These are phyloP conservation scores for Propsilocerus akamusi DNA, from an alignment of 1,140 invertebrate genomes.

Conservation along the genomic window DNA sequence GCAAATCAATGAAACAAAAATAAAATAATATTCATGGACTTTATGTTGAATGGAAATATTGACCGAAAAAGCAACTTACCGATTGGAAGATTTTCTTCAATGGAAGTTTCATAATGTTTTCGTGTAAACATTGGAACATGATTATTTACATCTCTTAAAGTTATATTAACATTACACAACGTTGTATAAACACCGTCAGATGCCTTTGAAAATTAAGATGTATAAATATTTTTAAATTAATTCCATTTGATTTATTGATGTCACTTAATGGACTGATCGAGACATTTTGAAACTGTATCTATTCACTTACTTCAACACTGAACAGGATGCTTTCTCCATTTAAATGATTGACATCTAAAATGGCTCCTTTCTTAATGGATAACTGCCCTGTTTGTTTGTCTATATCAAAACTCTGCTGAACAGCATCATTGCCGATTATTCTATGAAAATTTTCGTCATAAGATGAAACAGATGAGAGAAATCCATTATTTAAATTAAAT, in stretches of 20 bases:
- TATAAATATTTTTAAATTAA: constrained; percentile 7
- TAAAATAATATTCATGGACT: neutral
- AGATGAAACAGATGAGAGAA: constrained; percentile 3
- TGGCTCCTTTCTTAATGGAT: constrained; percentile 18
- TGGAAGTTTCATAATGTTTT: constrained; percentile 47
- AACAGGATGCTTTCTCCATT: constrained; percentile 20
- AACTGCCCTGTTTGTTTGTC: constrained; percentile 20
- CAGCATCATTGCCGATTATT: constrained; percentile 18
- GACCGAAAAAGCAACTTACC: too few species aligned
- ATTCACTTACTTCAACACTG: constrained; percentile 13
- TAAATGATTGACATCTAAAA: constrained; percentile 21
- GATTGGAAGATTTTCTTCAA: constrained; percentile 54
- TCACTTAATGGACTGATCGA: neutral
- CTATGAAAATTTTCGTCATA: too few species aligned
- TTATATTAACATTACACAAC: constrained; percentile 51
- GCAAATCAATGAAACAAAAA: constrained; percentile 6
- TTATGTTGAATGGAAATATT: neutral
- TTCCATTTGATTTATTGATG: neutral
- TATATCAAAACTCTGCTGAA: constrained; percentile 18
- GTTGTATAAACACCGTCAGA: constrained; percentile 54
- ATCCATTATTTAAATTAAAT: constrained; percentile 5
- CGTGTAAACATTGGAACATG: constrained; percentile 59
- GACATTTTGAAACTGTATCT: neutral
- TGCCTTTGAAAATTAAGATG: constrained; percentile 31
- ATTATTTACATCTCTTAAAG: constrained; percentile 72